Base-by-base conservation (phyloP, 2,888 invertebrate genomes). In the Endomychus coccineus region DNA sequence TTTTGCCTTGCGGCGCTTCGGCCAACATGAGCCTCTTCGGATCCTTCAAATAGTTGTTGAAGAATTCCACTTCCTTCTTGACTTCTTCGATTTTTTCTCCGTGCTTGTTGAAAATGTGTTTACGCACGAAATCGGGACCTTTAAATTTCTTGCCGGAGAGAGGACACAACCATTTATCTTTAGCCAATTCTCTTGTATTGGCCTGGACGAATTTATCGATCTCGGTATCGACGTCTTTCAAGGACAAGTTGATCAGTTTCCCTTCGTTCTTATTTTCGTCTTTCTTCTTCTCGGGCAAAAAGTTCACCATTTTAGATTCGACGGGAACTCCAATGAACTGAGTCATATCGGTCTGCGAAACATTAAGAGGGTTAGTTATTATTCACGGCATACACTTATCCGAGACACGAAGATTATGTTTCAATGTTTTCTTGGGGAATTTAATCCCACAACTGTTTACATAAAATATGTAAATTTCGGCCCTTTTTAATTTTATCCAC, bases 81-180 rank as follows among this genome's bases (percentile, higher is more conserved):
- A 96, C 96, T 68, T 97, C 96, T 22, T 96, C 91, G 25, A 98
- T 83, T 69, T 96, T 97, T 58, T 98, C 97, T 0, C 68, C 83
- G 58, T 98, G 97, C 60, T 98, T 98, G 64, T 96, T 96, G 60
- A 91, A 87, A 46, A 98, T 94, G 63, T 98, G 98, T 62, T 98
- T 99, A 42, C 92, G 80, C 16, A 98, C 95, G 67, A 96, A 98
- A 63, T 98, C 97, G 0, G 97, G 96, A 0, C 97, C 85, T 64
- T 97, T 98, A 69, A 98, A 98, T 64, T 98, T 98, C 66, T 98
- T 98, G 1, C 97, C 97, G 36, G 95, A 96, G 5, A 98, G 69
- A 0, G 98, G 98, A 66, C 98, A 98, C 48, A 98, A 66, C 97
- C 97, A 98, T 56, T 98, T 98, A 62, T 97, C 98, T 61, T 95